These are phyloP conservation scores for Laspeyria flexula DNA, from an alignment of 2,888 invertebrate genomes.

Conservation along the genomic window DNA sequence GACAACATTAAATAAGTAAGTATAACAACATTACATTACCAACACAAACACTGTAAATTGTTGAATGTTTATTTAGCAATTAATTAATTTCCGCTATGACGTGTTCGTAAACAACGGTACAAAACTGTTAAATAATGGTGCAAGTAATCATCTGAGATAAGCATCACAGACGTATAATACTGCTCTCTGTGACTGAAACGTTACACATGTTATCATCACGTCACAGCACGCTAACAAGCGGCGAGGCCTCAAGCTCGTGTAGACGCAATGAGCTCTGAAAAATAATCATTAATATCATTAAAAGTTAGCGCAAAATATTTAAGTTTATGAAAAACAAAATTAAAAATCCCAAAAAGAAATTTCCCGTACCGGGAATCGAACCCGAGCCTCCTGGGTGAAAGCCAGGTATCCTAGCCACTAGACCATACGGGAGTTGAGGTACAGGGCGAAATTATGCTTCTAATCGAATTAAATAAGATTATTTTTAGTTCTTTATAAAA, in stretches of 20 bases:
- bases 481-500: no score
- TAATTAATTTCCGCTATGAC: no score
- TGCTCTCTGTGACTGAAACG: no score
- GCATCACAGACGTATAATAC: no score
- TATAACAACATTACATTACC: no score
- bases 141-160: no score
- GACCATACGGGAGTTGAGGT: conserved; percentile 82
- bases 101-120: no score
- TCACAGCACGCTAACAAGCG: not conserved
- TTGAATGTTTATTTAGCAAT: no score
- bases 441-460: not conserved
- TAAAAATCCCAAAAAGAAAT: conserved; percentile 43
- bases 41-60: no score
- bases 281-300: conserved; percentile 5
- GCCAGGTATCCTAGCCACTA: conserved; percentile 90
- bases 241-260: conserved; percentile 13
- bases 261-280: conserved; percentile 4
- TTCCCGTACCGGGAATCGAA: conserved; percentile 90
- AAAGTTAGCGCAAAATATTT: not conserved
- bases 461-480: no score
- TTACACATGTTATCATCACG: conserved; percentile 11
- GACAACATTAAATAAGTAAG: no score
- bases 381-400: conserved; percentile 90
- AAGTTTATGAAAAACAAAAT: not conserved
- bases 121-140: no score